Conservation (phyloP, 2,113 vertebrate genomes). For the Anhinga anhinga region DNA sequence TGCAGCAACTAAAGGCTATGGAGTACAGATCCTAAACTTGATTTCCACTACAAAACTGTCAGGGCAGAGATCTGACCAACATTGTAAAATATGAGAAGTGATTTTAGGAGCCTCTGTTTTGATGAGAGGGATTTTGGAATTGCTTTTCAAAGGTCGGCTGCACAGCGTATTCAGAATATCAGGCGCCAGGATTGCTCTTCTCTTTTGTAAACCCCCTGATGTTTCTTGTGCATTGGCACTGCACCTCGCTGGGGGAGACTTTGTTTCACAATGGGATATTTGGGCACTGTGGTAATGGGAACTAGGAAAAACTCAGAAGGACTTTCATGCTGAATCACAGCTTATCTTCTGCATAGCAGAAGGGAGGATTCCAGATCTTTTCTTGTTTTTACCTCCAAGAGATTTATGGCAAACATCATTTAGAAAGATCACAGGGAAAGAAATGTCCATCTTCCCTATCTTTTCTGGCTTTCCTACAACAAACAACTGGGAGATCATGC, state of each 20-base stretch:
- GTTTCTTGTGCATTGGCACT: slow-evolving; percentile 6
- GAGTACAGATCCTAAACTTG: neutral
- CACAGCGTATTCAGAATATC: neutral
- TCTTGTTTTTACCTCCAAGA: neutral
- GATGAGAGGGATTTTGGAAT: neutral
- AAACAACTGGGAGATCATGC: neutral
- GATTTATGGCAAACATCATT: neutral
- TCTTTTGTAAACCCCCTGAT: slow-evolving; percentile 49
- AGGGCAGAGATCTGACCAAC: neutral
- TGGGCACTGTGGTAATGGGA: slow-evolving; percentile 25
- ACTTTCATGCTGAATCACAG: neutral
- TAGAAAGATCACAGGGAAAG: neutral
- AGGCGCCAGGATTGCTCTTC: slow-evolving; percentile 32
- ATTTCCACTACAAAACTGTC: neutral
- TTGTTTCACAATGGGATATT: slow-evolving; percentile 45
- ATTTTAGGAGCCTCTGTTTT: slow-evolving; percentile 20
- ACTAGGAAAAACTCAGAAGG: neutral
- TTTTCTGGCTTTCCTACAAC: neutral
- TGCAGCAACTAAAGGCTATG: neutral
- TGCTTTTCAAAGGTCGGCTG: slow-evolving; percentile 34
- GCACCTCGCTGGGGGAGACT: slow-evolving; percentile 37
- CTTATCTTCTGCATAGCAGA: slow-evolving; percentile 17
- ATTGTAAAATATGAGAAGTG: neutral
- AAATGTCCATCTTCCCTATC: neutral
- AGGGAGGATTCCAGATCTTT: neutral